A percentile compares a stretch with the other conserved stretches of the same genome.
Evolutionary conservation across 2,797 vertebrate genomes (phyloP).

Genomic region (Tachyglossus aculeatus): DNA sequence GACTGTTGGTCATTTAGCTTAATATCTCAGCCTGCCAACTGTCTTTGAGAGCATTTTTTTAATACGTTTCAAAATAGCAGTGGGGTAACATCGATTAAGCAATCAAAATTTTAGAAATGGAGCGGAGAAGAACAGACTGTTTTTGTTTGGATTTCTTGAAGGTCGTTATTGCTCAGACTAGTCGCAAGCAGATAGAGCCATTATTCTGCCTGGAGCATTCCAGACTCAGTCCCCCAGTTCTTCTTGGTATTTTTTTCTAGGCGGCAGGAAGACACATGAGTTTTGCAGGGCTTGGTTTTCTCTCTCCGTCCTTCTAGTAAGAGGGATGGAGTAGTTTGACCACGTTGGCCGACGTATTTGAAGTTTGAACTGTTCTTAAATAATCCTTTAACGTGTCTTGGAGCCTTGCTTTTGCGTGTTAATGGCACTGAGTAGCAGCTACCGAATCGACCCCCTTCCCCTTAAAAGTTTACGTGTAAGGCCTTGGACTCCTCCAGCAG

Average conservation of each 20-base stretch:
- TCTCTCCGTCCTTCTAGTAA: neutral
- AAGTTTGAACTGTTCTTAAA: neutral
- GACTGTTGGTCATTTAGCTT: no score
- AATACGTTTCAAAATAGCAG: neutral
- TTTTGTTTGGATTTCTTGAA: neutral
- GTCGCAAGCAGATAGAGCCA: no score
- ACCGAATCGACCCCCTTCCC: neutral
- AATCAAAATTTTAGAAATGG: neutral
- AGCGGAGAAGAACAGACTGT: no score
- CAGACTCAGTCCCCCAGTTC: neutral
- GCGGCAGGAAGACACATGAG: neutral
- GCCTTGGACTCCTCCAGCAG: neutral
- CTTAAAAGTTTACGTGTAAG: neutral
- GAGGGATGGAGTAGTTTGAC: neutral
- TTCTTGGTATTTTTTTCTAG: neutral
- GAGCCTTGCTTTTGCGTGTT: slow-evolving; percentile 15
- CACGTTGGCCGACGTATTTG: neutral
- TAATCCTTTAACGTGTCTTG: slow-evolving; percentile 42
- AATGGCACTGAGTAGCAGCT: neutral
- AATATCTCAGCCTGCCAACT: neutral
- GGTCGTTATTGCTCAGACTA: neutral
- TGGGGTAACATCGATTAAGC: neutral
- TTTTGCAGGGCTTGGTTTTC: slow-evolving; percentile 18
- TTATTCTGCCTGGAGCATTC: neutral
- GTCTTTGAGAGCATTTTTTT: neutral